Evolutionary conservation across 2,113 vertebrate species (phyloP).

Genomic region (Bubo scandiacus): DNA sequence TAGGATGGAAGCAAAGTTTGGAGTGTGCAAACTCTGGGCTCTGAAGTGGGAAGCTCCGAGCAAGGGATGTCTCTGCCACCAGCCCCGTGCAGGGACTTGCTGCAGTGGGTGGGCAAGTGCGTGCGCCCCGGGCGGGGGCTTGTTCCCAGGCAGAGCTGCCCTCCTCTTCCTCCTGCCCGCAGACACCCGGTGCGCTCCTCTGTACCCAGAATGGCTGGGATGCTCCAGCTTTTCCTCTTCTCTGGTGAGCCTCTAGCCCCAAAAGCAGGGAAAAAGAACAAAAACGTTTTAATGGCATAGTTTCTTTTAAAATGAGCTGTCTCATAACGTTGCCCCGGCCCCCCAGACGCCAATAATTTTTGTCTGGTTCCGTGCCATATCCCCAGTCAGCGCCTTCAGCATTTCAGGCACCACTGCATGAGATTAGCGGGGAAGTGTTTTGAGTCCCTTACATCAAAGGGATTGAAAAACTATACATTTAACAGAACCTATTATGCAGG

Average conservation of each 20-base stretch:
- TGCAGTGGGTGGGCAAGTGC: background rate
- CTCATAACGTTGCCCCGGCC: background rate
- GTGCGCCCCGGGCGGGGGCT: background rate
- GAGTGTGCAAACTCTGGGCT: background rate
- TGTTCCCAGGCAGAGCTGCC: background rate
- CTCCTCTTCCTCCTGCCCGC: background rate
- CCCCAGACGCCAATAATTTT: background rate
- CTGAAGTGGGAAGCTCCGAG: background rate
- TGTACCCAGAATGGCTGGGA: rapidly evolving
- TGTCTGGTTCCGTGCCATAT: background rate
- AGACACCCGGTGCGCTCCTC: rapidly evolving
- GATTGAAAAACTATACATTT: conserved; percentile 22
- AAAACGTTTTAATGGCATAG: background rate
- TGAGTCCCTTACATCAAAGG: conserved; percentile 53
- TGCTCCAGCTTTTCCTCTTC: background rate
- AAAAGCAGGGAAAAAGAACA: background rate
- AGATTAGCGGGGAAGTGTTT: background rate
- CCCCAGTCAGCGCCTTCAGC: background rate
- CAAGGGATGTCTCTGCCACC: background rate
- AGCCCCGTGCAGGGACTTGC: background rate
- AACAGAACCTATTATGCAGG: conserved; percentile 1
- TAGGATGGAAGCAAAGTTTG: background rate
- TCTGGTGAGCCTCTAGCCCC: background rate
- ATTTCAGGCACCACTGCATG: background rate
- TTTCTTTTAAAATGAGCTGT: background rate